Percentiles rank a stretch among this genome's conserved stretches.
phyloP scores from a whole-genome alignment of 2,113 vertebrate species.

The Aspidoscelis tigris region DNA sequence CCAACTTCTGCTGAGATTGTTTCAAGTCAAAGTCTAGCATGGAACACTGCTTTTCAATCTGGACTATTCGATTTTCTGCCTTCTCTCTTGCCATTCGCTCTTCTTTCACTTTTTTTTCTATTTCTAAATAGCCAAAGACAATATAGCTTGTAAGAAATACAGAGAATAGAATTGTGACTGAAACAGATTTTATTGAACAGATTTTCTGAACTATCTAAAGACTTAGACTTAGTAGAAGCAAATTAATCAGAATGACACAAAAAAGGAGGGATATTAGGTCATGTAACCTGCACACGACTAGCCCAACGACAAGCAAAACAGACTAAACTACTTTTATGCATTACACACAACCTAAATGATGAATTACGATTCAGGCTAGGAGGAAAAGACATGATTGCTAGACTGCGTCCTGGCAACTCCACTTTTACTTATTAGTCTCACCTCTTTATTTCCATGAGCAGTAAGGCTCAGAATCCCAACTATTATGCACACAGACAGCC shows the following conservation, averaged over 20 bases:
- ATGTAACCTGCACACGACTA: background rate
- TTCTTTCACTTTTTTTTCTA: constrained; percentile 95
- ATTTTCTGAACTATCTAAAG: background rate
- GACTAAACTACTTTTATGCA: background rate
- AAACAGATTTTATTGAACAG: background rate
- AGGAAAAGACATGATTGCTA: background rate
- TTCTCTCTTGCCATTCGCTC: constrained; percentile 90
- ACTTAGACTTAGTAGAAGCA: background rate
- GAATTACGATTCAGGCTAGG: background rate
- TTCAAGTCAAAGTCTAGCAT: constrained; percentile 98
- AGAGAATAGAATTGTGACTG: too few species aligned
- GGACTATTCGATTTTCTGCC: constrained; percentile 91
- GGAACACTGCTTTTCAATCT: constrained; percentile 96
- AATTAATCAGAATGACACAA: background rate
- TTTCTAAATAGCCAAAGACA: constrained; percentile 77
- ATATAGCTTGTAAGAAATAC: background rate
- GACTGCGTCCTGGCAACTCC: background rate
- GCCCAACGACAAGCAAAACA: background rate
- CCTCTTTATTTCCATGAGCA: background rate
- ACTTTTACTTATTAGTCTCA: background rate
- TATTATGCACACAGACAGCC: background rate
- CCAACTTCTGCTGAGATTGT: constrained; percentile 95
- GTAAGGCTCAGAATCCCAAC: background rate
- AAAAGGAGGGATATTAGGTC: background rate
- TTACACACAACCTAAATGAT: background rate